Evolutionary conservation across 2,888 invertebrate genomes (phyloP), one percentile per base, ranked within the genome.

Genomic region (Diadegma fenestrale): DNA sequence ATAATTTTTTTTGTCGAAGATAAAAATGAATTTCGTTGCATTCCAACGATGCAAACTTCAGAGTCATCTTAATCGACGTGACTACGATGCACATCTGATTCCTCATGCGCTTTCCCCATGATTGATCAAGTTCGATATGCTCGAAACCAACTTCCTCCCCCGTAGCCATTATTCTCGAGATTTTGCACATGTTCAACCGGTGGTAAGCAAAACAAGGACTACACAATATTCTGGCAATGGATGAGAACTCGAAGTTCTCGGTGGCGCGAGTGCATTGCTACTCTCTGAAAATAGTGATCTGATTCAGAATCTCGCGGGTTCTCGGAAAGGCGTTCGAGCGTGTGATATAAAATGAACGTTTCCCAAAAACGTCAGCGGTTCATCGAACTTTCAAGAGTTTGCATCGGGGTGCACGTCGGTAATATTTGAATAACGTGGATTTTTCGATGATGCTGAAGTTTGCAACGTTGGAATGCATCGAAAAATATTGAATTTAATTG

Each of bases 271-370:
- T 41, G 64, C 41, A 26, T 71, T 30, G 63, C 45, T 45, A 26
- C 51, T 64, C 26, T 84, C 85, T 82, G 85, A 82, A 85, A 85
- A 85, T 85, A 85, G 85, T 85, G 66, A 66, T 66, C 79, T 76
- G 85, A 85, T 82, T 85, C 85, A 80, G 82, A 82, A 85, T 85
- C 41, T 82, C 75, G 75, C 69, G 66, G 63, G 58, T 69, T 61
- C 41, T 79, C 45, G 51, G 41, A 43, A 48, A 72, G 8, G 41
- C 45, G 48, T 80, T 68, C 68, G 76, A 33, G 43, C 66, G 69
- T 61, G 43, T 45, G 72, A 80, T 58, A 71, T 76, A 85, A 81
- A 82, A 61, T 66, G 82, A 85, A 85, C 76, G 82, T 58, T 71
- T 76, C 33, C 33, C 82, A 48, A 82, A 80, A 85, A 85, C 82